Conservation (phyloP, 2,113 vertebrate species). For the Gambusia holbrooki region DNA sequence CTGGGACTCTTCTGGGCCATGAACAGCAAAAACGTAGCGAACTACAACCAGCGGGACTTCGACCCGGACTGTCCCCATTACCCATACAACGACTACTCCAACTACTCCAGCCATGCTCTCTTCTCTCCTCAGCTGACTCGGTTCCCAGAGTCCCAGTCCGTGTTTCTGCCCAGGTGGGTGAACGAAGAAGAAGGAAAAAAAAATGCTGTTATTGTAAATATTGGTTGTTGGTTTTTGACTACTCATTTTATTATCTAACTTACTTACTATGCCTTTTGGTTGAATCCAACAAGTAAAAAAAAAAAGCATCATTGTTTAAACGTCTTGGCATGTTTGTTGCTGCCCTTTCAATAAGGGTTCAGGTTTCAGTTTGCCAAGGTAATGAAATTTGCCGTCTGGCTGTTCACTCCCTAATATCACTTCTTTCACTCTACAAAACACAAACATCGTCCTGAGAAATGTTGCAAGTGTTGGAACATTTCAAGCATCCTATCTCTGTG, state of each 20-base stretch:
- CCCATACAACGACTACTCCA: constrained; percentile 74
- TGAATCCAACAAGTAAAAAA: background rate
- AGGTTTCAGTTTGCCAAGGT: background rate
- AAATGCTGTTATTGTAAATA: background rate
- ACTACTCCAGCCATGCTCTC: constrained; percentile 75
- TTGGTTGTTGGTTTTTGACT: background rate
- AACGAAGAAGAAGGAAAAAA: background rate
- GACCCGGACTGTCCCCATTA: constrained; percentile 71
- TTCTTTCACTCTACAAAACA: background rate
- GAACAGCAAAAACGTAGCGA: constrained; percentile 75
- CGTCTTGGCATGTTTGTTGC: background rate
- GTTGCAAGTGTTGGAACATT: background rate
- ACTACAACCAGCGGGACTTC: constrained; percentile 70
- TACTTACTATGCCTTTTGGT: background rate
- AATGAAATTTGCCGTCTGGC: background rate
- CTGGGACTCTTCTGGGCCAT: constrained; percentile 83
- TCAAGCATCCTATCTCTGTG: background rate
- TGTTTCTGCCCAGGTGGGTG: constrained; percentile 79
- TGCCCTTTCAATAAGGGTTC: background rate
- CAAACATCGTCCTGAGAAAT: background rate
- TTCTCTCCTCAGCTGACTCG: constrained; percentile 75
- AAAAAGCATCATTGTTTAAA: background rate
- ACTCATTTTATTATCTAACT: background rate
- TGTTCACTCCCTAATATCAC: background rate
- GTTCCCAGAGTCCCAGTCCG: constrained; percentile 81